Conservation (phyloP, 2,888 invertebrate genomes). For the Ichneumoninae sp. region DNA sequence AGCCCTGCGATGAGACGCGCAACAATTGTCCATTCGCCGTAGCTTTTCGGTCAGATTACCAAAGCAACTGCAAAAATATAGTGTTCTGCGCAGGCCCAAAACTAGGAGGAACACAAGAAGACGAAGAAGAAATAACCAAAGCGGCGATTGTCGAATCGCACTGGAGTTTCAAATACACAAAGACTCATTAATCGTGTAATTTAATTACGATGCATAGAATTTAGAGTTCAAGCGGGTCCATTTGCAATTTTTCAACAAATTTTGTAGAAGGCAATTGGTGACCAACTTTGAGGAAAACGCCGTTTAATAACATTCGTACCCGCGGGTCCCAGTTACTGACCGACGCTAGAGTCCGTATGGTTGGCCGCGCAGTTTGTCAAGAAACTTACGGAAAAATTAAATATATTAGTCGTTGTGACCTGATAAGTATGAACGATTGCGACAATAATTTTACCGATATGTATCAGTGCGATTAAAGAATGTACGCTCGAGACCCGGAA, state of each 20-base stretch:
- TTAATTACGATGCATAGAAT: neutral
- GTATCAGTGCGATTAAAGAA: neutral
- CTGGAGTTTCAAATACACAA: neutral
- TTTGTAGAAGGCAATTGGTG: neutral
- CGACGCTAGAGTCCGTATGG: neutral
- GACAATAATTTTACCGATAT: neutral
- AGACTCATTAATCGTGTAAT: neutral
- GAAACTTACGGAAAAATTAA: neutral
- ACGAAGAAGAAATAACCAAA: neutral
- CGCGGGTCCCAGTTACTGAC: neutral
- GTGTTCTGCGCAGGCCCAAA: neutral
- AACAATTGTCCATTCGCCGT: conserved; percentile 1
- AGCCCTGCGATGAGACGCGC: neutral
- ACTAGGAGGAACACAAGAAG: neutral
- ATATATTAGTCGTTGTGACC: neutral
- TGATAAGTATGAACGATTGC: neutral
- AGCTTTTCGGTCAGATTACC: neutral
- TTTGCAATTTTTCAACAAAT: neutral
- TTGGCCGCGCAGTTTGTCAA: neutral
- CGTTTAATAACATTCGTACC: neutral
- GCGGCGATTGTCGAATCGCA: neutral
- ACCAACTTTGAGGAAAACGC: neutral
- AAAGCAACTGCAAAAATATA: neutral
- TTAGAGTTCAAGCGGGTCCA: neutral
- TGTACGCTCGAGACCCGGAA: neutral